Evolutionary conservation across 1,140 invertebrate genomes (phyloP), one percentile per base, ranked within the genome.

Genomic region (Bombyx mandarina): DNA sequence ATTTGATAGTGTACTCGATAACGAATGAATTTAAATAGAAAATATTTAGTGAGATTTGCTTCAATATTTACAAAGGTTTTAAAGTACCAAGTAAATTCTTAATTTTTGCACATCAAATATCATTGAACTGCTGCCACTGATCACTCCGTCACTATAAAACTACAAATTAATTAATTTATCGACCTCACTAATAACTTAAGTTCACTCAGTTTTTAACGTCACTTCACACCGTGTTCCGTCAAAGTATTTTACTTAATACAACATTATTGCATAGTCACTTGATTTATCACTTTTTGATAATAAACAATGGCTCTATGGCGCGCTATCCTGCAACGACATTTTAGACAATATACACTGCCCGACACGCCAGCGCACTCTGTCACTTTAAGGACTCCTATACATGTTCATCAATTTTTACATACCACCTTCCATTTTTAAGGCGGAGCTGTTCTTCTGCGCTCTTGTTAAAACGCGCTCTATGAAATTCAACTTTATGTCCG

Each of bases 381-480:
- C 84, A 87, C 82, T 85, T 85, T 85, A 85, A 85, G 79, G 79
- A 87, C 82, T 82, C 72, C 80, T 82, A 85, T 87, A 85, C 82
- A 84, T 84, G 84, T 87, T 83, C 82, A 87, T 87, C 78, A 87
- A 87, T 87, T 87, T 86, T 87, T 87, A 87, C 84, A 87, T 87
- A 85, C 84, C 82, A 87, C 82, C 84, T 87, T 85, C 84, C 84
- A 87, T 87, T 87, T 87, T 87, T 87, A 85, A 87, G 84, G 84
- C 82, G 84, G 84, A 82, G 84, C 81, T 85, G 78, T 74, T 78
- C 71, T 80, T 82, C 69, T 67, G 63, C 67, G 71, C 58, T 71
- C 76, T 73, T 73, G 65, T 55, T 67, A 45, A 49, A 51, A 52
- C 60, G 0, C 4, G 7, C 7, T 4, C 42, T 52, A 63, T 26